Conservation (phyloP, 2,797 vertebrate genomes). For the Limosa lapponica region DNA sequence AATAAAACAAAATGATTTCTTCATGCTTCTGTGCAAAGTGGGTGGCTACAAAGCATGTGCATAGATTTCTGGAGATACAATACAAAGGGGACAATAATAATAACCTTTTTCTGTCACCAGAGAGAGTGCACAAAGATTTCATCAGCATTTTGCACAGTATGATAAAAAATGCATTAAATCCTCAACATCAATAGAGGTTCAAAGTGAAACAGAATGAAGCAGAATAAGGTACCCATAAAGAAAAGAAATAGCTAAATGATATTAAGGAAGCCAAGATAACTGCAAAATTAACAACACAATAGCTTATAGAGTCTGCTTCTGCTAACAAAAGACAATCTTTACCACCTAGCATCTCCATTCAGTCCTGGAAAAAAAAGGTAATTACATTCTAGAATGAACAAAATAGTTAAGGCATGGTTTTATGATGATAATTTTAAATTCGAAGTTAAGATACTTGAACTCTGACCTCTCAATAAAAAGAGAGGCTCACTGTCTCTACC, state of each 20-base stretch:
- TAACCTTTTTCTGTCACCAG: background rate
- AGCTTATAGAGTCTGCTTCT: background rate
- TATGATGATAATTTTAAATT: background rate
- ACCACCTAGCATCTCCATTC: background rate
- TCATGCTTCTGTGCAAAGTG: background rate
- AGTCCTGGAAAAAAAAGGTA: background rate
- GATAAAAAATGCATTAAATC: conserved; percentile 53
- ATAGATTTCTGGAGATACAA: background rate
- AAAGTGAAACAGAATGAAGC: conserved; percentile 34
- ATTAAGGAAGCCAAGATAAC: conserved; percentile 23
- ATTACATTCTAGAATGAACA: background rate
- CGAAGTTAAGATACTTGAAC: background rate
- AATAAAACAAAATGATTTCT: conserved; percentile 21
- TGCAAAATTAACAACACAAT: conserved; percentile 36
- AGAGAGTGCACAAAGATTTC: conserved; percentile 32
- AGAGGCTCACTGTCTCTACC: background rate
- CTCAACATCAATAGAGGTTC: background rate
- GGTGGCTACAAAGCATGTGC: background rate
- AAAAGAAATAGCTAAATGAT: conserved; percentile 13
- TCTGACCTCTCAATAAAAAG: background rate
- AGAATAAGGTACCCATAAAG: background rate
- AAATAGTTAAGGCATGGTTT: background rate
- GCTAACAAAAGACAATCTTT: conserved; percentile 29
- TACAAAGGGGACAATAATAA: conserved; percentile 7
- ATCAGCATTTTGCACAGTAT: conserved; percentile 39